Base-by-base conservation (phyloP, 2,797 vertebrate genomes). In the Alcedo atthis region DNA sequence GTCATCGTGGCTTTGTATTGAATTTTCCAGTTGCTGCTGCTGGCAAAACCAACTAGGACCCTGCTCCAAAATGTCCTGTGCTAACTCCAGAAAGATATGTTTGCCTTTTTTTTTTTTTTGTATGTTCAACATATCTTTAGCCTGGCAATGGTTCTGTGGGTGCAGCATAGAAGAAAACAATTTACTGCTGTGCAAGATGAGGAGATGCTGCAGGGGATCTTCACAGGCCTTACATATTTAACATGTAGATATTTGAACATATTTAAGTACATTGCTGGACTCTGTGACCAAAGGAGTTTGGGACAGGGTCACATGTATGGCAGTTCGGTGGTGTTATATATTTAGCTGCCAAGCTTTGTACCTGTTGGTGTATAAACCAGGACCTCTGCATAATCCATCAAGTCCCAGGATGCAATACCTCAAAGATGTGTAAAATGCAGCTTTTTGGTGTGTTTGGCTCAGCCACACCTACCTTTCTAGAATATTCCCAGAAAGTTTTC, bases 181-280 rank as follows among this genome's bases (percentile, higher is more conserved):
- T 42, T 42, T 5, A 2, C 45, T 81, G 40, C n/a, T 57, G 1
- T 61, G 33, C 10, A 26, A 57, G 35, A 30, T 33, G 30, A 26
- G 4, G 4, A 51, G 51, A 7, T 74, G 43, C 48, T 67, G 15
- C 35, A 80, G 76, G 15, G 13, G 22, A 51, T 26, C 30, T 85
- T 73, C 1, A 0, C 4, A 6, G 37, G 24, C 35, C 17, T 84
- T 70, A 12, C 0, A 3, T 49, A 49, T 49, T 26, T 49, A 49
- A 49, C 25, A 49, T 26, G 26, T 45, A 42, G 26, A 53, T 10
- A 6, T 69, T 58, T 58, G 28, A 42, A 51, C 1, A 0, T 58
- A 6, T 8, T 1, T 12, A 32, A 64, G 22, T 35, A 2, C 8
- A 8, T 62, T 84, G 26, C 21, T 4, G 9, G 30, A 17, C 35